Evolutionary conservation across 2,113 vertebrate genomes (phyloP), one percentile per base, ranked within the genome.

Genomic region (Spea multiplicata): DNA sequence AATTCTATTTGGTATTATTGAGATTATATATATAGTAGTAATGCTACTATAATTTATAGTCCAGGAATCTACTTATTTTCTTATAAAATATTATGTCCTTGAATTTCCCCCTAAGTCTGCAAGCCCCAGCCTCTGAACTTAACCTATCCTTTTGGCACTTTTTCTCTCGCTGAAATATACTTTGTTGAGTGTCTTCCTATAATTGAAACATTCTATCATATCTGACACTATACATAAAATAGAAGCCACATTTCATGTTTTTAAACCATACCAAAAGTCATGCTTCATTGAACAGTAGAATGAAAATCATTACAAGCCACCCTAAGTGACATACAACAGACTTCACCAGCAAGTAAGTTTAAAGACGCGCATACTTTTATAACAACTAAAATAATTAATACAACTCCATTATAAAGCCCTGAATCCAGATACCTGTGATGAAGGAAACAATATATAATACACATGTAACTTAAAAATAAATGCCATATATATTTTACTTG

Each of bases 161-260:
- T 59, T 13, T 13, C 55, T 59, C 55, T 59, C 55, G 10, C 55
- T 59, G 55, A 59, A 59, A 59, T 59, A 59, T 59, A 59, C 55
- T 59, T 59, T 59, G 55, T 59, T 12, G 55, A 59, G 55, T 59
- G 12, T 59, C 55, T 59, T 59, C 4, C 55, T 59, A 59, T 59
- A 59, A 59, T 59, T 59, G 55, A 59, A 59, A 59, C 55, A 59
- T 59, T 59, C 55, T 59, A 59, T 59, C 55, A 59, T 59, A 59
- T 59, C 55, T 59, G 55, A 59, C 55, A 59, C 55, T 59, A 13
- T 59, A 59, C 55, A 59, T 59, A 59, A 59, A 59, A 13, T 59
- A 59, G 55, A 59, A 59, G 55, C 55, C 6, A 59, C 55, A 59
- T 59, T 59, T 59, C 55, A 59, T 59, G 55, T 59, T 12, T 59